phyloP scores from a whole-genome alignment of 2,888 invertebrate species.

The Anagyrus pseudococci region DNA sequence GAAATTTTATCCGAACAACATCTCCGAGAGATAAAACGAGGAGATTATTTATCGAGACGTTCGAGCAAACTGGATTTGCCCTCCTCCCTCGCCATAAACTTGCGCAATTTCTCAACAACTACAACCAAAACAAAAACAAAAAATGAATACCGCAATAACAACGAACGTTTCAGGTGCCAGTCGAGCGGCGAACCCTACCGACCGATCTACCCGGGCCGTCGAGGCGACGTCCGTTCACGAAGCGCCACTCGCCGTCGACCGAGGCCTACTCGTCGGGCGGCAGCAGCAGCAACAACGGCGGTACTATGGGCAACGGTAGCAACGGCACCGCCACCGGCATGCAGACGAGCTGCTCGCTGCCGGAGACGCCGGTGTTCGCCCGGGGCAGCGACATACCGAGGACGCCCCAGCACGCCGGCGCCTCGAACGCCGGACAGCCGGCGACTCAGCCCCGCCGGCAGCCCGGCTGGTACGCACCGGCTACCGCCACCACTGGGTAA shows the following conservation, averaged over 20 bases:
- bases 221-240: constrained; percentile 61
- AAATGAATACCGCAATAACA: too few relatives aligned
- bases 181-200: constrained; percentile 76
- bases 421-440: constrained; percentile 56
- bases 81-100: too few relatives aligned
- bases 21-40: too few relatives aligned
- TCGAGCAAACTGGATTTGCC: too few relatives aligned
- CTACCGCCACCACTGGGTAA: constrained; percentile 59
- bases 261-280: constrained; percentile 85
- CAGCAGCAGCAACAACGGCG: constrained; percentile 72
- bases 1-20: too few relatives aligned
- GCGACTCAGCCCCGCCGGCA: constrained; percentile 52
- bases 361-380: constrained; percentile 89
- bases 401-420: constrained; percentile 73
- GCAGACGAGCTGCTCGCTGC: constrained; percentile 85
- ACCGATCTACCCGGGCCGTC: constrained; percentile 71
- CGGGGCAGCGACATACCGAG: constrained; percentile 83
- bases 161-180: constrained; percentile 56
- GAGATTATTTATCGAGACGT: too few relatives aligned
- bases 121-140: too few relatives aligned
- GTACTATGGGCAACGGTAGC: constrained; percentile 63
- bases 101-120: too few relatives aligned
- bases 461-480: constrained; percentile 59
- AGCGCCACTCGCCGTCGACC: constrained; percentile 71
- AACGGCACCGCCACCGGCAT: constrained; percentile 64